Conservation (phyloP, 1,140 invertebrate genomes). For the Dufourea novaeangliae region DNA sequence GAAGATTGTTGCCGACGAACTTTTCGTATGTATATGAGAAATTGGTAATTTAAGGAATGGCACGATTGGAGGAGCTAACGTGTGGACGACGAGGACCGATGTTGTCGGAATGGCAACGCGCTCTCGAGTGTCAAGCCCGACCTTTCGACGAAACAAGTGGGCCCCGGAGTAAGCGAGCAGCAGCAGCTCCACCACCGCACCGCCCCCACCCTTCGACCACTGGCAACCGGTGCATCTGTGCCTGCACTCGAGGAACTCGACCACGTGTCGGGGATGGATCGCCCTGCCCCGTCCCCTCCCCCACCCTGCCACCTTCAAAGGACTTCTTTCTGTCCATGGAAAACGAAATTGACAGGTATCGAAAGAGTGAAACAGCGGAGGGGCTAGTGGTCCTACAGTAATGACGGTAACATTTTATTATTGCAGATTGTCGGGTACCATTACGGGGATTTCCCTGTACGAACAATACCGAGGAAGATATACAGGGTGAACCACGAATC, state of each 20-base stretch:
- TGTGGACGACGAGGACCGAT: constrained; percentile 51
- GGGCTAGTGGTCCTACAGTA: no score
- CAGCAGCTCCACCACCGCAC: constrained; percentile 64
- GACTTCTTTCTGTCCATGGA: background rate
- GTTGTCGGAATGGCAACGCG: constrained; percentile 74
- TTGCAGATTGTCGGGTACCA: no score
- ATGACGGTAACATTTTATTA: no score
- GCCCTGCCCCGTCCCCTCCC: no score
- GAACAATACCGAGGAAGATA: no score
- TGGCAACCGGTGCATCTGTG: constrained; percentile 49
- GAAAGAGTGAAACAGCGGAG: no score
- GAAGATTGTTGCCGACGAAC: no score
- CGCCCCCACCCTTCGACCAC: constrained; percentile 64
- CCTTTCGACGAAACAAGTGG: constrained; percentile 71
- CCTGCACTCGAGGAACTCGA: background rate
- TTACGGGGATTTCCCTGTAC: no score
- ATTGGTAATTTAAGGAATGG: background rate
- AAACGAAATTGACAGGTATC: background rate
- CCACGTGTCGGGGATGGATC: constrained; percentile 4
- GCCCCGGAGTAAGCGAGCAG: constrained; percentile 41
- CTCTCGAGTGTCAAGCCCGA: constrained; percentile 73
- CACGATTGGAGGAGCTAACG: no score
- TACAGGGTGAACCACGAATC: no score
- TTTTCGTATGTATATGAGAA: no score
- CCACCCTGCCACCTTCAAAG: background rate